These are phyloP conservation scores for Drosophila tsacasi DNA, from an alignment of 1,140 invertebrate genomes.

Conservation along the genomic window DNA sequence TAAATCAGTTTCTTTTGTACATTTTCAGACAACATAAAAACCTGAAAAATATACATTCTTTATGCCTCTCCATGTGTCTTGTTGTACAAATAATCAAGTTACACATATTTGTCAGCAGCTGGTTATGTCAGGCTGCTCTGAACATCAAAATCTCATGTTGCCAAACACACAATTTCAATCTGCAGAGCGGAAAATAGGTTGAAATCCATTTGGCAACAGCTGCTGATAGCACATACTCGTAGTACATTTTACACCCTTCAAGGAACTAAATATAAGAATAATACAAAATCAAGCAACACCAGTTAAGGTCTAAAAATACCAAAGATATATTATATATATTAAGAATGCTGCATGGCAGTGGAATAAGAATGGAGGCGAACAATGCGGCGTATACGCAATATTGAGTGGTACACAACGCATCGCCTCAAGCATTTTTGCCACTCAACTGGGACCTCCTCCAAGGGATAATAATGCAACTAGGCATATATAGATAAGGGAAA, in stretches of 20 bases:
- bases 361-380: slow-evolving; percentile 24
- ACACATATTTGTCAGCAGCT: slow-evolving; percentile 47
- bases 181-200: slow-evolving; percentile 13
- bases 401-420: slow-evolving; percentile 22
- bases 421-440: slow-evolving; percentile 26
- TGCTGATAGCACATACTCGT: slow-evolving; percentile 31
- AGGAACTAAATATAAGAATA: slow-evolving; percentile 20
- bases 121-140: slow-evolving; percentile 35
- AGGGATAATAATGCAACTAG: slow-evolving; percentile 42
- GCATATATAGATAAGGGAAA: slow-evolving; percentile 16
- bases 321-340: slow-evolving; percentile 39
- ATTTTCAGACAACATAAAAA: neutral
- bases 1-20: neutral
- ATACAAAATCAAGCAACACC: slow-evolving; percentile 18
- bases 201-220: slow-evolving; percentile 39
- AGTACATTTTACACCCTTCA: slow-evolving; percentile 47
- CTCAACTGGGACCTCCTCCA: neutral
- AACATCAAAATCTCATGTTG: slow-evolving; percentile 67
- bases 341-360: slow-evolving; percentile 8
- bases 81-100: slow-evolving; percentile 16
- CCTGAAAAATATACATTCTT: neutral
- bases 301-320: slow-evolving; percentile 38
- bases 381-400: slow-evolving; percentile 65
- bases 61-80: neutral
- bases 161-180: slow-evolving; percentile 40